A percentile compares a stretch with the other conserved stretches of the same genome.
Conservation (phyloP, 30 jellyfish, hydroid and myxozoan species). For the Aurelia coerulea region DNA sequence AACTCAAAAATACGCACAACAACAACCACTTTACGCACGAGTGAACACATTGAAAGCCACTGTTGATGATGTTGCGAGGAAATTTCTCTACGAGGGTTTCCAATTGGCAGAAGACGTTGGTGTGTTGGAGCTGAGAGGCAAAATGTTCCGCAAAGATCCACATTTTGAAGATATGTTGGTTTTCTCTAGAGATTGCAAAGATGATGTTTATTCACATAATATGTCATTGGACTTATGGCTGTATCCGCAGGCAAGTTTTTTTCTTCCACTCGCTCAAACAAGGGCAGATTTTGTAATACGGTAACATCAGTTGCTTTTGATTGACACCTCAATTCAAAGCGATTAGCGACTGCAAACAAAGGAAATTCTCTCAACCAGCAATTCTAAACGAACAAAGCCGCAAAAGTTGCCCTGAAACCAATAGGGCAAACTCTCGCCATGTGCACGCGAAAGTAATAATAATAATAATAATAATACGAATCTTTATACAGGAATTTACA, state of each 20-base stretch:
- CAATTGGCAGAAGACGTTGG: conserved; percentile 29
- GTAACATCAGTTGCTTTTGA: too few species aligned
- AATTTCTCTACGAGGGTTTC: conserved; percentile 65
- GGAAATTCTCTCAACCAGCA: too few species aligned
- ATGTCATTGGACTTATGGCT: conserved; percentile 57
- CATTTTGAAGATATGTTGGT: conserved; percentile 68
- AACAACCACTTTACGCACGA: conserved; percentile 82
- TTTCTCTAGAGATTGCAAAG: conserved; percentile 72
- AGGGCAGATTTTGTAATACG: too few species aligned
- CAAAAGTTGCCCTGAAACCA: too few species aligned
- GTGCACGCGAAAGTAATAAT: too few species aligned
- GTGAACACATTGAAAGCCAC: conserved; percentile 71
- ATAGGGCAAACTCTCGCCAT: too few species aligned
- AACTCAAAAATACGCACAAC: conserved; percentile 41
- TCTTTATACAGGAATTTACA: too few species aligned
- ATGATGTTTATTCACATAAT: conserved; percentile 66
- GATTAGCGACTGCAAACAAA: too few species aligned
- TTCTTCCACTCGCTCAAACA: too few species aligned
- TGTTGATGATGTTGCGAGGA: conserved; percentile 48
- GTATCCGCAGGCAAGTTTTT: conserved; percentile 64
- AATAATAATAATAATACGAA: too few species aligned
- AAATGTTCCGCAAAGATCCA: conserved; percentile 64
- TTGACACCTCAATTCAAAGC: too few species aligned
- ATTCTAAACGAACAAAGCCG: too few species aligned
- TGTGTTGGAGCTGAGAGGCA: conserved; percentile 55